A percentile compares a stretch with the other conserved stretches of the same genome.
These are phyloP conservation scores for Pelecanus crispus DNA, from an alignment of 2,113 vertebrate genomes.

Conservation along the genomic window DNA sequence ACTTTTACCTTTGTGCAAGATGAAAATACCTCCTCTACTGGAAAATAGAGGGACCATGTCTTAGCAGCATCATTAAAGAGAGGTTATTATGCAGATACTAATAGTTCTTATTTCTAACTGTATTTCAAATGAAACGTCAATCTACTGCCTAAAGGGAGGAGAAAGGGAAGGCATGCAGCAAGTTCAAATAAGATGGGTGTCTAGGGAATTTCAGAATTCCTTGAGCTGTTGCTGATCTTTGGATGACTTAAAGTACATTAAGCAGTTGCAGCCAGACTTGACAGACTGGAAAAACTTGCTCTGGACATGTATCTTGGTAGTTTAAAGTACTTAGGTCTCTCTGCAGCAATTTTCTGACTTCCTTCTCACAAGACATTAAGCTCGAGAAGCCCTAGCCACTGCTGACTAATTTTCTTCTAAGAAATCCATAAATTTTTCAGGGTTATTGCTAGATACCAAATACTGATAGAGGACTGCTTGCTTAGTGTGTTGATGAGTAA, in stretches of 20 bases:
- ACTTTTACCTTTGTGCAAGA: neutral
- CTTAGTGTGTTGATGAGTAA: neutral
- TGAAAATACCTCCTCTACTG: neutral
- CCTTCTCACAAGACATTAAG: neutral
- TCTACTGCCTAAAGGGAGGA: neutral
- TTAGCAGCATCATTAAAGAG: neutral
- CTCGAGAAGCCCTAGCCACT: neutral
- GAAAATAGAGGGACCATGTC: neutral
- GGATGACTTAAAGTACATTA: neutral
- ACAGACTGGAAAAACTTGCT: slow-evolving; percentile 18
- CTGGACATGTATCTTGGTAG: neutral
- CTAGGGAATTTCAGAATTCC: neutral
- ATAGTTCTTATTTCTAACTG: neutral
- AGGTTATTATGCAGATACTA: neutral
- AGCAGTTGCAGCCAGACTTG: neutral
- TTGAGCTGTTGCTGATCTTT: neutral
- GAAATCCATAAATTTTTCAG: slow-evolving; percentile 41
- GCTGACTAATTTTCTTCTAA: slow-evolving; percentile 31
- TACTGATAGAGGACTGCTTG: neutral
- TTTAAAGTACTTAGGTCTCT: slow-evolving; percentile 30
- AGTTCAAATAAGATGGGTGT: neutral
- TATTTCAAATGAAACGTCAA: neutral
- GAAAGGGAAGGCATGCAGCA: neutral
- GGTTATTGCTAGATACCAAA: neutral
- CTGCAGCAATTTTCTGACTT: neutral